Base-by-base conservation (phyloP, 2,113 vertebrate genomes). In the Chaetodon trifascialis region DNA sequence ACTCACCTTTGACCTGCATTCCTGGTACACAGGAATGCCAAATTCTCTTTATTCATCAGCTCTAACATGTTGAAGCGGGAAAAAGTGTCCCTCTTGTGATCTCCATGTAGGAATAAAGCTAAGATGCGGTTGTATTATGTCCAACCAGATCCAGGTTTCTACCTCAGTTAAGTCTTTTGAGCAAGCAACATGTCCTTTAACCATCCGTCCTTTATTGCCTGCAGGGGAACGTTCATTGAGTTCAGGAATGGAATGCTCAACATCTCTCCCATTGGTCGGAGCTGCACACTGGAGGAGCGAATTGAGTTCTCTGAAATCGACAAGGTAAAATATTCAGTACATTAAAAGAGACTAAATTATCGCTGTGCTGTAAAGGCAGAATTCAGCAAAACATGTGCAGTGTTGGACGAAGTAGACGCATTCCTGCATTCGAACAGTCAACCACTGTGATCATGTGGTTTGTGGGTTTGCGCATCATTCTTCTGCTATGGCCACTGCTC, bases 201-300 rank as follows among this genome's bases (percentile, higher is more conserved):
- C 5, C 0, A 0, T 14, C 15, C 17, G 0, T 55, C 44, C 7
- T 7, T 59, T 12, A 49, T 9, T 52, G 19, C 25, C n/a, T 59
- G 30, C 91, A 99, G 98, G 23, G 98, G 98, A 46, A 99, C 97
- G 1, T 99, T 99, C 91, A 99, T 99, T 0, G 98, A 99, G 94
- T 99, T 99, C 93, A 97, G 98, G 84, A 99, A 97, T 0, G 98
- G 98, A 49, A 99, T 97, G 97, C 85, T 99, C 76, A 99, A 99
- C 93, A 95, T 99, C 90, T 99, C 97, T 0, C 98, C 98, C 59
- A 96, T 99, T 0, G 98, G 98, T 17, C 96, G 98, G n/a, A 99
- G 97, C 95, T 99, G 98, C 93, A 97, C 96, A 0, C 94, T 89
- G 0, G 98, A 98, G 76, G 98, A 99, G 84, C 89, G 98, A 14